phyloP scores from a whole-genome alignment of 2,113 vertebrate species.

The Girardinichthys multiradiatus region DNA sequence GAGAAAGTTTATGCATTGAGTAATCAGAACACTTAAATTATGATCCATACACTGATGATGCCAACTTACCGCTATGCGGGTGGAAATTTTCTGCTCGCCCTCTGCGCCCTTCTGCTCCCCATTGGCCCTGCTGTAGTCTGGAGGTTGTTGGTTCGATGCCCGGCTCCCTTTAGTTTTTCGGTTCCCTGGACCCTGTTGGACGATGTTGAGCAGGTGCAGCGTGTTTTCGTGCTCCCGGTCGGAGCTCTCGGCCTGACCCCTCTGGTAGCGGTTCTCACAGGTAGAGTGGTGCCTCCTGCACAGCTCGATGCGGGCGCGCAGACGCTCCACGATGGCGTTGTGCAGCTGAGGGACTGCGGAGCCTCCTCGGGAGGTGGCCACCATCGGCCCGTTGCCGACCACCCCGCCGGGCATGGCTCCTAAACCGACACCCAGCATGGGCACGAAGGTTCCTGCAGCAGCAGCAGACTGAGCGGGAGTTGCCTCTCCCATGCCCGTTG shows the following conservation, averaged over 20 bases:
- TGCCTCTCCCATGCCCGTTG: slow-evolving; percentile 88
- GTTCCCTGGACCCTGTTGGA: slow-evolving; percentile 87
- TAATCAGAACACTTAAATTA: neutral
- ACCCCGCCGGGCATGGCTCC: slow-evolving; percentile 80
- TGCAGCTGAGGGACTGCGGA: slow-evolving; percentile 87
- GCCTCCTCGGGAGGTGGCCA: slow-evolving; percentile 81
- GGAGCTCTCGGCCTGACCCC: slow-evolving; percentile 87
- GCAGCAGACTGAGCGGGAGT: slow-evolving; percentile 85
- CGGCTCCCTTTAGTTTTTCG: slow-evolving; percentile 85
- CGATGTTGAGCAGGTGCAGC: slow-evolving; percentile 90
- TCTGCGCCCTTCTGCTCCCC: slow-evolving; percentile 80
- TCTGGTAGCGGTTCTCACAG: slow-evolving; percentile 91
- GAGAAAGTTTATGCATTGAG: neutral
- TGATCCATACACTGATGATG: neutral
- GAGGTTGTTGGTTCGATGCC: slow-evolving; percentile 72
- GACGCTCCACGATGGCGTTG: slow-evolving; percentile 93
- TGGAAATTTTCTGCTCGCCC: slow-evolving; percentile 86
- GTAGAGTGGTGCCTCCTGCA: slow-evolving; percentile 94
- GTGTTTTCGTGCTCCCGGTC: slow-evolving; percentile 92
- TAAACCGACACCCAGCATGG: slow-evolving; percentile 81
- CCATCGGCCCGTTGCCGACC: slow-evolving; percentile 70
- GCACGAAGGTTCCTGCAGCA: slow-evolving; percentile 77
- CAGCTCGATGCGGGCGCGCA: slow-evolving; percentile 92
- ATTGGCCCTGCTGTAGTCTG: slow-evolving; percentile 81
- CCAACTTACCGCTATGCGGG: slow-evolving; percentile 91